These are phyloP conservation scores for Sorex maritimensis DNA, from an alignment of 2,797 vertebrate species.

Conservation along the genomic window DNA sequence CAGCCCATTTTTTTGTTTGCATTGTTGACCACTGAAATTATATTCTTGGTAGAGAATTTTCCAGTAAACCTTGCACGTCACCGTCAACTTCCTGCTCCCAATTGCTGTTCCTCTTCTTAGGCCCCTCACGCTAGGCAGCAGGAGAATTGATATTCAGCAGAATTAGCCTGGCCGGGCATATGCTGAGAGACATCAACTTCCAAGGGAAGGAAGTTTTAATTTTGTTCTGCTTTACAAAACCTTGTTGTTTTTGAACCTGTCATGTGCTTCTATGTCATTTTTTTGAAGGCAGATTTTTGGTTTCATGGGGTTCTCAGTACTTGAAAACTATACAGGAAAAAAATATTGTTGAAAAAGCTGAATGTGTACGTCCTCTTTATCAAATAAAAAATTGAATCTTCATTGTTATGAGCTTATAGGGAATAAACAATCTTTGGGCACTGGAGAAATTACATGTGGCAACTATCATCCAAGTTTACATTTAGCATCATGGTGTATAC, in stretches of 20 bases:
- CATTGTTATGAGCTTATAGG: constrained; percentile 6
- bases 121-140: not conserved
- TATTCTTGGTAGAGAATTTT: constrained; percentile 70
- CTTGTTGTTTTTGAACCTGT: constrained; percentile 62
- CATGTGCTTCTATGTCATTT: not conserved
- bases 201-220: constrained; percentile 57
- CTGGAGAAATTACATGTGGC: constrained; percentile 9
- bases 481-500: not conserved
- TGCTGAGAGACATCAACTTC: constrained; percentile 26
- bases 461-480: constrained; percentile 2
- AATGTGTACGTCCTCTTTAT: not conserved
- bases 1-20: constrained; percentile 45
- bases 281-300: constrained; percentile 37
- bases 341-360: constrained; percentile 28
- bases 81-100: constrained; percentile 63
- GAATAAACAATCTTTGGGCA: constrained; percentile 31
- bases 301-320: constrained; percentile 13
- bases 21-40: constrained; percentile 57
- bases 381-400: not conserved
- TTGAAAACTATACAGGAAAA: not conserved
- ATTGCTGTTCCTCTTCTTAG: constrained; percentile 16
- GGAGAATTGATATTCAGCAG: constrained; percentile 65
- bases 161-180: constrained; percentile 2
- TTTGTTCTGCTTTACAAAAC: constrained; percentile 61
- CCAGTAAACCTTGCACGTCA: constrained; percentile 43